Conservation (phyloP, 2,888 invertebrate species). For the Pseudeuparius sepicola region DNA sequence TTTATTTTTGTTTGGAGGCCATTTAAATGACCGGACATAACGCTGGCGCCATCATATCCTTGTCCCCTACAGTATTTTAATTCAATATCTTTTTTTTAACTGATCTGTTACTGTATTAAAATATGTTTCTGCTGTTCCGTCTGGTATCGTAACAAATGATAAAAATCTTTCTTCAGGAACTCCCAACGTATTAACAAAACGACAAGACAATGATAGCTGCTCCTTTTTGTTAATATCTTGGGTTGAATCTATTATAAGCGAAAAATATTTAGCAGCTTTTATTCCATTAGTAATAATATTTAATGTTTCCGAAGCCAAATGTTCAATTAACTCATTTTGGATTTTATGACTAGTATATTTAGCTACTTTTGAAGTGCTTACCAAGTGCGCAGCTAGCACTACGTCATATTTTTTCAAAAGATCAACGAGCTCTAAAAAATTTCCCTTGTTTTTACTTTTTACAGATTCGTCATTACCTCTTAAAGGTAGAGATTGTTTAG, state of each 20-base stretch:
- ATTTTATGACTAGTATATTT: neutral
- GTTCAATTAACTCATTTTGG: conserved; percentile 6
- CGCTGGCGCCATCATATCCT: conserved; percentile 9
- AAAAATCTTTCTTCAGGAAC: conserved; percentile 5
- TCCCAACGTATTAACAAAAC: conserved; percentile 7
- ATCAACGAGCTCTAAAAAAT: conserved; percentile 13
- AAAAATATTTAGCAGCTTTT: conserved; percentile 5
- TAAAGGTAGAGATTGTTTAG: conserved; percentile 14
- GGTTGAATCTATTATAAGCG: conserved; percentile 7
- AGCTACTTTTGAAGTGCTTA: neutral
- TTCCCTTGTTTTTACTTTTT: conserved; percentile 9
- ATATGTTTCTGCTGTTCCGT: conserved; percentile 8
- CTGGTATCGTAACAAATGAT: conserved; percentile 5
- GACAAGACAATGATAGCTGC: conserved; percentile 7
- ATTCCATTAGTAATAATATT: conserved; percentile 4
- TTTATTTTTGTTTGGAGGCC: conserved; percentile 9
- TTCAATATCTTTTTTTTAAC: neutral
- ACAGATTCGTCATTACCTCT: conserved; percentile 9
- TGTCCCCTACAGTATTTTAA: conserved; percentile 7
- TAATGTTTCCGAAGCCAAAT: neutral
- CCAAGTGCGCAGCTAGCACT: neutral
- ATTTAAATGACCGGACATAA: too few species aligned
- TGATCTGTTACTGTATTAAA: conserved; percentile 5
- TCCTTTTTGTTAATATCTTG: conserved; percentile 9
- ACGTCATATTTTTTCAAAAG: conserved; percentile 11